These are phyloP conservation scores for Setipinna tenuifilis DNA, from an alignment of 2,797 vertebrate genomes.

Conservation along the genomic window DNA sequence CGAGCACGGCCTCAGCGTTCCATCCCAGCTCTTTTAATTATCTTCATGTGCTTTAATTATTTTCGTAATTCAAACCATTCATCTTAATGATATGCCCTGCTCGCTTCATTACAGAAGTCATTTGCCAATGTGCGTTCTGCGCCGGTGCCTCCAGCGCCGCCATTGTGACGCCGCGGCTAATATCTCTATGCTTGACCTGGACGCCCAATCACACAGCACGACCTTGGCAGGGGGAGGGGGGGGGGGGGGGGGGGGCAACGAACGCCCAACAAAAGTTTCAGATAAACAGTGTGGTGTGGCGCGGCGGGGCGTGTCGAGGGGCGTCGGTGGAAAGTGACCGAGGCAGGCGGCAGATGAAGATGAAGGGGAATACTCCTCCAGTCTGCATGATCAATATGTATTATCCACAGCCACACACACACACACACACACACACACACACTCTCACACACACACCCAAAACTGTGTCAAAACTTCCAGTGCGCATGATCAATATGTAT, in stretches of 20 bases:
- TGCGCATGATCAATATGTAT: slow-evolving; percentile 6
- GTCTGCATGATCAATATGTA: background rate
- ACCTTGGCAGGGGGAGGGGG: slow-evolving; percentile 33
- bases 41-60: slow-evolving; percentile 73
- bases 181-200: slow-evolving; percentile 22
- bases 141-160: slow-evolving; percentile 27
- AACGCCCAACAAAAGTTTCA: background rate
- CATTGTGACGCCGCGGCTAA: slow-evolving; percentile 33
- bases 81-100: slow-evolving; percentile 74
- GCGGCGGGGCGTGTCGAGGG: too few species aligned
- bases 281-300: too few species aligned
- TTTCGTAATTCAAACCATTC: slow-evolving; percentile 69
- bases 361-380: slow-evolving; percentile 4
- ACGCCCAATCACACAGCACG: slow-evolving; percentile 33
- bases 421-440: too few species aligned
- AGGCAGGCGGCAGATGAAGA: background rate
- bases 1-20: slow-evolving; percentile 56
- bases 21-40: slow-evolving; percentile 76
- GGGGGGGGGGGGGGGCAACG: background rate
- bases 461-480: too few species aligned
- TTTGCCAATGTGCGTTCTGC: slow-evolving; percentile 52
- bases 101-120: slow-evolving; percentile 64
- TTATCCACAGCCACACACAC: background rate
- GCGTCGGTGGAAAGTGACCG: background rate
- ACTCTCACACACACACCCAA: too few species aligned